Evolutionary conservation across 2,113 vertebrate genomes (phyloP).

Genomic region (Rhinichthys klamathensis): DNA sequence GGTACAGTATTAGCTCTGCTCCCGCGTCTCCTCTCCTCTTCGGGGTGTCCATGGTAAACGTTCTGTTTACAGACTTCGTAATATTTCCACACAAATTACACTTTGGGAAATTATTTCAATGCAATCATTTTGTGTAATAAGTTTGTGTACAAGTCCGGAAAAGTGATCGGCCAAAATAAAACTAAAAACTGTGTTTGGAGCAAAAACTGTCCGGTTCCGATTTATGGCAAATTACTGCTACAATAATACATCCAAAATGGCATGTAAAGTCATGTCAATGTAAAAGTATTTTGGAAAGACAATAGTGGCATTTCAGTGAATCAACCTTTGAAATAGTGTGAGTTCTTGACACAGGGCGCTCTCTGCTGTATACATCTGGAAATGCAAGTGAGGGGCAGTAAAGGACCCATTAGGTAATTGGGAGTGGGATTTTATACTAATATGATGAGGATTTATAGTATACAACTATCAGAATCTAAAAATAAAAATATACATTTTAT

Average conservation of each 20-base stretch:
- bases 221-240: background rate
- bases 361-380: slow-evolving; percentile 36
- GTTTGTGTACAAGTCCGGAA: too few species aligned
- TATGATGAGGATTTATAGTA: background rate
- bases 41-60: too few species aligned
- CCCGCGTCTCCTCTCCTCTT: too few species aligned
- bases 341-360: slow-evolving; percentile 13
- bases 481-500: background rate
- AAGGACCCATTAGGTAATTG: background rate
- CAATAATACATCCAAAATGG: background rate
- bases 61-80: too few species aligned
- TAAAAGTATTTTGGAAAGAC: background rate
- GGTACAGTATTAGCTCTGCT: too few species aligned
- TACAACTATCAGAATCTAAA: background rate
- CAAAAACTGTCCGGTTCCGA: too few species aligned
- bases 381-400: background rate
- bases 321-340: background rate
- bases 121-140: too few species aligned
- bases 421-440: background rate
- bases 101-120: too few species aligned
- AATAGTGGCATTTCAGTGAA: background rate
- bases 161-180: too few species aligned
- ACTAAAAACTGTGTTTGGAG: too few species aligned
- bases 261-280: background rate
- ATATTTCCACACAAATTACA: too few species aligned